Evolutionary conservation across 2,888 invertebrate genomes (phyloP), one percentile per base, ranked within the genome.

Genomic region (Silvanus unidentatus): DNA sequence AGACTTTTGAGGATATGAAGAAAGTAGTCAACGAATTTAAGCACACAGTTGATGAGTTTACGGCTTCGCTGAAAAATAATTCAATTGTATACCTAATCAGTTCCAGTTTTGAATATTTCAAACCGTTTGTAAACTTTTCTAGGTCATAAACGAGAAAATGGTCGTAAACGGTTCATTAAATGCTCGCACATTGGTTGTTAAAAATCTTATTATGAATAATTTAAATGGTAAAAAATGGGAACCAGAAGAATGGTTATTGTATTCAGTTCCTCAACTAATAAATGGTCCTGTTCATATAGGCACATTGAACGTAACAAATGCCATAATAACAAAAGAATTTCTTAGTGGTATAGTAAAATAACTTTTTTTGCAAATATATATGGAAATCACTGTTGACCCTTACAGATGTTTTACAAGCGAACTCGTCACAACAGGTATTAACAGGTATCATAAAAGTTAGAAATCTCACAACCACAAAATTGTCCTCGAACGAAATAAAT

Each of bases 191-290:
- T 32, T 32, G n/a, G 4, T 12, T 12, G 32, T 32, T 12, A 32
- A 9, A 32, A 42, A 60, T 46, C 37, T 67, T 6, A 32, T 50
- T 6, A 15, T 64, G 9, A 47, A 60, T 42, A 45, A 16, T 15
- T 27, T 67, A 11, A 68, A 68, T 47, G 45, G 48, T 9, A 46
- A 49, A 30, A 37, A 43, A 37, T 68, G 66, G 65, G 42, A 41
- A 5, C 64, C 65, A 28, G 49, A 63, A 16, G 45, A 55, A 11
- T 66, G 64, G 64, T 51, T 68, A 40, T 61, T 55, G 15, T 61
- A 62, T 39, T 42, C 53, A 10, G 53, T 56, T 52, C 45, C 52
- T 8, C 68, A 68, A 57, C 60, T 48, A 2, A 57, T 68, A 27
- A 55, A 48, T 14, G 65, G 65, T n/a, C 47, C 42, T 11, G 55